Conservation (phyloP, 2,113 vertebrate species). For the Bubalus kerabau region DNA sequence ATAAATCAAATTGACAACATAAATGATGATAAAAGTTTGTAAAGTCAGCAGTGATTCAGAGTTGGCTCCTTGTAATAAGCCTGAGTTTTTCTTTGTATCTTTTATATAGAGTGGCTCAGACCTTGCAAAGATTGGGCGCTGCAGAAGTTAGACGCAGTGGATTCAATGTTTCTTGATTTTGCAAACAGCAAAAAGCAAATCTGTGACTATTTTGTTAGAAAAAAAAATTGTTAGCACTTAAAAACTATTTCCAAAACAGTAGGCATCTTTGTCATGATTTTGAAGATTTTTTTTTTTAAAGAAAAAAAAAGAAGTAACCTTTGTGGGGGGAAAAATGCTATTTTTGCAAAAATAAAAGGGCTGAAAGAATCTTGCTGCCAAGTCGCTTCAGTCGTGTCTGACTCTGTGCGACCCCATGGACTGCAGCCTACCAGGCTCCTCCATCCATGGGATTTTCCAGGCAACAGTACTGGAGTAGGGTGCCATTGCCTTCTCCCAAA, state of each 20-base stretch:
- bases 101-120: background rate
- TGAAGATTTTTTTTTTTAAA: background rate
- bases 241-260: background rate
- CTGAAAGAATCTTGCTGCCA: background rate
- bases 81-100: background rate
- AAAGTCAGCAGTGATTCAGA: background rate
- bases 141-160: background rate
- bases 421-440: too few species aligned
- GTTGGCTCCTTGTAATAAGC: background rate
- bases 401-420: too few species aligned
- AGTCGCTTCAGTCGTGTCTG: too few species aligned
- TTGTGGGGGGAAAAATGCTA: background rate
- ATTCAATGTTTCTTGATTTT: background rate
- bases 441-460: too few species aligned
- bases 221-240: background rate
- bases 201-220: background rate
- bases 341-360: background rate
- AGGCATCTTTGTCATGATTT: background rate
- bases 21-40: background rate
- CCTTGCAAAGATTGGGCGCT: background rate
- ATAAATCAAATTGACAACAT: background rate
- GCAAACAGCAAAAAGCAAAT: background rate
- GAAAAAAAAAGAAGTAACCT: background rate
- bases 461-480: too few species aligned
- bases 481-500: too few species aligned